Evolutionary conservation across 2,888 invertebrate genomes (phyloP).

Genomic region (Dyspetes luteomarginatus): DNA sequence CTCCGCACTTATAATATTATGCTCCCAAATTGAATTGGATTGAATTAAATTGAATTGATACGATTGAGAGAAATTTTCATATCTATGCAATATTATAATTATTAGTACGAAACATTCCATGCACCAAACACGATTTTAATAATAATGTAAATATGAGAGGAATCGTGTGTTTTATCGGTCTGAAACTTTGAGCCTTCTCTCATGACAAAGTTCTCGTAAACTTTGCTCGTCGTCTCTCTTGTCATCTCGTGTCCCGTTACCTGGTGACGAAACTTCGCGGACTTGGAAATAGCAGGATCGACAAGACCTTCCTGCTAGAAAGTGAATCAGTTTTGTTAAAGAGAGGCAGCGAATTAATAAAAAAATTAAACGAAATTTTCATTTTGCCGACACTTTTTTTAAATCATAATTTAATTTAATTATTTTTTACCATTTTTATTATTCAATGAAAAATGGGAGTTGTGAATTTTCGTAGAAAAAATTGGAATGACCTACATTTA

Average conservation of each 20-base stretch:
- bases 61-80: too few species aligned
- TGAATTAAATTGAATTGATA: too few species aligned
- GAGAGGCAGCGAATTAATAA: neutral
- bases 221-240: neutral
- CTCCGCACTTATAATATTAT: too few species aligned
- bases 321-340: neutral
- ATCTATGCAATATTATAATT: too few species aligned
- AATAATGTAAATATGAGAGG: neutral
- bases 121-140: neutral
- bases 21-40: too few species aligned
- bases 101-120: too few species aligned
- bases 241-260: conserved; percentile 19
- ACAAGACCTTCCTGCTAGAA: conserved; percentile 16
- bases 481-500: neutral
- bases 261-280: conserved; percentile 31
- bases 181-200: neutral
- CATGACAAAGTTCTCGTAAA: neutral
- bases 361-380: neutral
- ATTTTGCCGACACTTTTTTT: neutral
- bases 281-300: conserved; percentile 28
- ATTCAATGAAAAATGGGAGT: neutral
- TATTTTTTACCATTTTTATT: neutral
- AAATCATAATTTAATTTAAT: too few species aligned
- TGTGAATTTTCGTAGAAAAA: neutral
- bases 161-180: neutral